Base-by-base conservation (phyloP, 2,888 invertebrate species). In the Drosophila gaucha region DNA sequence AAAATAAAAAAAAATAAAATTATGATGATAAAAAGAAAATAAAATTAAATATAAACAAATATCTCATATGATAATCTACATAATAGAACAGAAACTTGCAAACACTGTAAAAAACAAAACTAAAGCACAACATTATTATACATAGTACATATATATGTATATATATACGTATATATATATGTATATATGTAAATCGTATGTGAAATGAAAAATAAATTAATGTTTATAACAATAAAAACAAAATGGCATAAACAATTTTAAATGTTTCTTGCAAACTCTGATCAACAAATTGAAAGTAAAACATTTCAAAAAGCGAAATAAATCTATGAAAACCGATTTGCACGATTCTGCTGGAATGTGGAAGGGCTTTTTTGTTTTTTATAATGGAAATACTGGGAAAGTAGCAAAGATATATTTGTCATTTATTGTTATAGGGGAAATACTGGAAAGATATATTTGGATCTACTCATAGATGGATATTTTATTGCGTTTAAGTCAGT, bases 201-300 rank as follows among this genome's bases (percentile, higher is more conserved):
- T 67, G 60, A 68, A 71, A 74, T 74, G 67, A 68, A 58, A 77
- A 86, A 80, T 71, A 78, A 85, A 80, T 68, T 72, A 70, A 77
- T 77, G 84, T 74, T 74, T 74, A 86, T 72, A 75, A 77, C 67
- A 68, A 74, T 67, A 78, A 76, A 67, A 73, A 74, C 70, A 49
- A 65, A 30, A 44, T 18, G 28, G 68, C 74, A 80, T 82, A 78
- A 85, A 71, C 74, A 80, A 82, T 75, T 85, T 85, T 85, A 77
- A 85, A 77, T 80, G 76, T 76, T 78, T 77, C 66, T 70, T 69
- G 73, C 73, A 54, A 63, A 59, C 41, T 50, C 49, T 35, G 41
- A 63, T 31, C 47, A 68, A 74, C 57, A 55, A 70, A 74, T 49
- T 71, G 47, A 82, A 60, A 62, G 62, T 62, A 54, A 68, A 77